These are phyloP conservation scores for Perodicticus potto DNA, from an alignment of 2,797 vertebrate species.

Conservation along the genomic window DNA sequence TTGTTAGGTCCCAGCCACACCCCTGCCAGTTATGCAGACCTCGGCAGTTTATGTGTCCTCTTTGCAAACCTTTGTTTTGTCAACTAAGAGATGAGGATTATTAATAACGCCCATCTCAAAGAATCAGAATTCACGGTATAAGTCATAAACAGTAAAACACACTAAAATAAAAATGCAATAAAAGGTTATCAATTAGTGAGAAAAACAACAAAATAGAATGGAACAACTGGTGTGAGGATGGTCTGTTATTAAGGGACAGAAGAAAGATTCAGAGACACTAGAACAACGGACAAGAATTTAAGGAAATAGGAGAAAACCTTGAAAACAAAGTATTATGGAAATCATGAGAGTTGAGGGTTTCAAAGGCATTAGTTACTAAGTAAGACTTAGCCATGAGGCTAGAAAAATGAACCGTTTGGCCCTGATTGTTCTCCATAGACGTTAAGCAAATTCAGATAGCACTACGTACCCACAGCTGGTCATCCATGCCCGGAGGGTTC, in stretches of 20 bases:
- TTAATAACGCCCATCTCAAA: not conserved
- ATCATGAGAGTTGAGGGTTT: not conserved
- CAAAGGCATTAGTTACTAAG: not conserved
- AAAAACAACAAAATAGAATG: not conserved
- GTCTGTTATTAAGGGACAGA: not conserved
- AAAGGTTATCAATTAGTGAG: not conserved
- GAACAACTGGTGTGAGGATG: not conserved
- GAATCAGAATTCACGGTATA: not conserved
- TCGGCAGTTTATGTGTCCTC: not conserved
- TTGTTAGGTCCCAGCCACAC: not conserved
- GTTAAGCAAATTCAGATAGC: constrained; percentile 45
- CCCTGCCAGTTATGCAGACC: not conserved
- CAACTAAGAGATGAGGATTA: not conserved
- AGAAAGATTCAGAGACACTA: not conserved
- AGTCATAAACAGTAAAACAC: not conserved
- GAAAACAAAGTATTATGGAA: not conserved
- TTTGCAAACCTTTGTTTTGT: not conserved
- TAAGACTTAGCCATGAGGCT: not conserved
- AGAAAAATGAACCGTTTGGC: not conserved
- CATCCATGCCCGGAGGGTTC: constrained; percentile 97
- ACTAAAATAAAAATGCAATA: constrained; percentile 41
- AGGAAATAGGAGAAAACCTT: not conserved
- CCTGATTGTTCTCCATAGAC: constrained; percentile 13
- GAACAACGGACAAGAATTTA: not conserved
- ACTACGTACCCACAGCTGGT: constrained; percentile 96